Percentiles rank a stretch among this genome's conserved stretches.
phyloP scores from a whole-genome alignment of 2,113 vertebrate species.

The Dasyornis broadbenti region DNA sequence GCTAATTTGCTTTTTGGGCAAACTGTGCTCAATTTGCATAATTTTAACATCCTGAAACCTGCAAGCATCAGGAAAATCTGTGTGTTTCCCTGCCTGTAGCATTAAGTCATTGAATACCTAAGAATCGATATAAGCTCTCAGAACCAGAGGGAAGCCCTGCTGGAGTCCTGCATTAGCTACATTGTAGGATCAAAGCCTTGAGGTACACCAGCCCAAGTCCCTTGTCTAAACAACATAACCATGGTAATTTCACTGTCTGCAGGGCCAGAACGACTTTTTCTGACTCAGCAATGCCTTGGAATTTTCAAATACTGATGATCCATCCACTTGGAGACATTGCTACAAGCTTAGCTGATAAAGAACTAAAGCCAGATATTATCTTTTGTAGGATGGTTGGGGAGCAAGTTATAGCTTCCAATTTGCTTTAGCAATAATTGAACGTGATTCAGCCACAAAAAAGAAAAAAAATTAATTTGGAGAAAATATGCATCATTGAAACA shows the following conservation, averaged over 20 bases:
- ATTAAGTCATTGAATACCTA: slow-evolving; percentile 10
- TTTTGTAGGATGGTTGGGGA: background rate
- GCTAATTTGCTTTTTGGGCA: slow-evolving; percentile 58
- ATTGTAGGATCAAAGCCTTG: slow-evolving; percentile 9
- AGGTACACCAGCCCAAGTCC: background rate
- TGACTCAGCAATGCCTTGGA: background rate
- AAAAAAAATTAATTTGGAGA: too few species aligned
- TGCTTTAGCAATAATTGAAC: background rate
- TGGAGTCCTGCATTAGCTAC: background rate
- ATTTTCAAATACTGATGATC: background rate
- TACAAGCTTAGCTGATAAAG: background rate
- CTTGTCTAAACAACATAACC: background rate
- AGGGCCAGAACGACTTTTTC: background rate
- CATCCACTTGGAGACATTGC: background rate
- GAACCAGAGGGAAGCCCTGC: background rate
- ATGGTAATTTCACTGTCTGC: background rate
- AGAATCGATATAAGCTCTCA: background rate
- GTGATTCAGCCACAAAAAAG: too few species aligned
- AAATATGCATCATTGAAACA: background rate
- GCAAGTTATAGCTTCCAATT: background rate
- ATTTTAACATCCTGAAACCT: slow-evolving; percentile 47
- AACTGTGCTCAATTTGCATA: slow-evolving; percentile 54
- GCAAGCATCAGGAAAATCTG: slow-evolving; percentile 51
- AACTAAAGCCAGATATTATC: background rate
- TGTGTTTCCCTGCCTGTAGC: slow-evolving; percentile 35